Conservation (phyloP, 2,113 vertebrate species). For the Phodopus roborovskii region DNA sequence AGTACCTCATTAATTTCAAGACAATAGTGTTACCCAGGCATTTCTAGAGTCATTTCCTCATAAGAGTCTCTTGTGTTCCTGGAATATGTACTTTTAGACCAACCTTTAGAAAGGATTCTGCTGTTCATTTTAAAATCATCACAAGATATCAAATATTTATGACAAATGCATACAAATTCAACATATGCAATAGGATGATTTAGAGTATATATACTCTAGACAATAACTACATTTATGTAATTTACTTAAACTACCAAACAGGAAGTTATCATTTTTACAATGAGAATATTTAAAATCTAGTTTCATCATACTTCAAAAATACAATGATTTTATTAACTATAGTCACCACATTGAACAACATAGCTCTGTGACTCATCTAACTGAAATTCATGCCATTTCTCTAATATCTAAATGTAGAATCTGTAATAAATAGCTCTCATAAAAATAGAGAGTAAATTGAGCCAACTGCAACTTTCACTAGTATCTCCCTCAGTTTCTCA, state of each 20-base stretch:
- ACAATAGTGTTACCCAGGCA: not conserved
- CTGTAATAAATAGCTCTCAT: not conserved
- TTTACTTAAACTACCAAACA: not conserved
- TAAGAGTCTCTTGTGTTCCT: not conserved
- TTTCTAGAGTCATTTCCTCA: not conserved
- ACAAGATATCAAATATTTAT: not conserved
- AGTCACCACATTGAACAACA: not conserved
- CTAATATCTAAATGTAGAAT: not conserved
- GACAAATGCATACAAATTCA: not conserved
- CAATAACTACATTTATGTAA: not conserved
- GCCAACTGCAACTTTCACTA: not conserved
- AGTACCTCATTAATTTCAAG: not conserved
- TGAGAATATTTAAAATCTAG: not conserved
- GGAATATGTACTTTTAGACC: not conserved
- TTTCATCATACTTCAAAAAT: not conserved
- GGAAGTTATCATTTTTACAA: not conserved
- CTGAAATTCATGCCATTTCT: not conserved
- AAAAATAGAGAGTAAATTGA: not conserved
- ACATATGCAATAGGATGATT: not conserved
- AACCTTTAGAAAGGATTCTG: not conserved
- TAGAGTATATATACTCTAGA: not conserved
- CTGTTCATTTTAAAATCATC: not conserved
- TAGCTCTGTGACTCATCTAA: not conserved
- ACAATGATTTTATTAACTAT: not conserved
- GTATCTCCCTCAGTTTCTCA: not conserved